Conservation (phyloP, 2,113 vertebrate genomes). For the Osmerus eperlanus region DNA sequence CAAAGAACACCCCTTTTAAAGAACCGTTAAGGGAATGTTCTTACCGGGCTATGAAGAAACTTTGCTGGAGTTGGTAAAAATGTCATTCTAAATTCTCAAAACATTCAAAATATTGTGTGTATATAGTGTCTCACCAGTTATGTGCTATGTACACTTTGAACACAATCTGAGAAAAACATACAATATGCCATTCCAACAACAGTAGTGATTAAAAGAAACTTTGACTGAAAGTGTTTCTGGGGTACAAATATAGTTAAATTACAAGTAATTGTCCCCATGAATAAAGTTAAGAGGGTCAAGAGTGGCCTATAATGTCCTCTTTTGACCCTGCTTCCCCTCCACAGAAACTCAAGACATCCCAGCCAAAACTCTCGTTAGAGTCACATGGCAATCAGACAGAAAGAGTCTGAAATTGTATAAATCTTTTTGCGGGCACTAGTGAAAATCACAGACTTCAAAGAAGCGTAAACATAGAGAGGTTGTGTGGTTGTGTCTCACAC, state of each 20-base stretch:
- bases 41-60: constrained; percentile 19
- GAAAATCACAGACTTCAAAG: constrained; percentile 71
- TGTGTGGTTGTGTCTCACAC: constrained; percentile 38
- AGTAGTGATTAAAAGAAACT: too few relatives aligned
- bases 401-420: constrained; percentile 60
- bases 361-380: constrained; percentile 46
- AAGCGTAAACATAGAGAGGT: constrained; percentile 61
- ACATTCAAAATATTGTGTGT: too few relatives aligned
- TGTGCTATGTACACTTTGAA: too few relatives aligned
- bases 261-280: too few relatives aligned
- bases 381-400: constrained; percentile 61
- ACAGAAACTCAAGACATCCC: constrained; percentile 51
- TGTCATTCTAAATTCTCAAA: too few relatives aligned
- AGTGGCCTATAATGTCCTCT: background rate
- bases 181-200: too few relatives aligned
- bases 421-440: constrained; percentile 47
- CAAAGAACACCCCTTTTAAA: constrained; percentile 5
- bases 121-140: too few relatives aligned
- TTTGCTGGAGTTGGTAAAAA: constrained; percentile 25
- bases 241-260: too few relatives aligned
- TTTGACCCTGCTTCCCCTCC: constrained; percentile 18
- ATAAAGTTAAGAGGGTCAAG: too few relatives aligned
- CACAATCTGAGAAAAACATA: too few relatives aligned
- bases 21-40: constrained; percentile 27
- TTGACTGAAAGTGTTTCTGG: too few relatives aligned